Evolutionary conservation across 2,113 vertebrate genomes (phyloP).

Genomic region (Coptodon bakossiorum): DNA sequence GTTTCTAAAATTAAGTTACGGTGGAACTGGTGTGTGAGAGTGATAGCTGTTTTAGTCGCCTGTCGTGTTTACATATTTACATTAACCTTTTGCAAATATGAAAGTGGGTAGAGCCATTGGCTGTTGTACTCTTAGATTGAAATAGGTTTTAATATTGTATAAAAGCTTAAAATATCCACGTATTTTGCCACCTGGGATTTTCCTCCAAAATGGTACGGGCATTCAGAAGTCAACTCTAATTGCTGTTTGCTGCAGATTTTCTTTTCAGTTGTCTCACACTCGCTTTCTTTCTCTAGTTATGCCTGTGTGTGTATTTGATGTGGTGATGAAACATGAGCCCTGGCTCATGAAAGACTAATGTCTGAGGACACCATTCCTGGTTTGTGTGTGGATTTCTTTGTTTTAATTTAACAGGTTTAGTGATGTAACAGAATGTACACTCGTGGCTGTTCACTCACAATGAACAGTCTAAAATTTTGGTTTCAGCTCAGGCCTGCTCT

Average conservation of each 20-base stretch:
- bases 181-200: not conserved
- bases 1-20: not conserved
- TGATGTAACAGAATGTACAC: not conserved
- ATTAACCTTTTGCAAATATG: not conserved
- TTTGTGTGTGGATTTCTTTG: not conserved
- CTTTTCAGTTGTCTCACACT: not conserved
- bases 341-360: not conserved
- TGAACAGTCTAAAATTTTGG: not conserved
- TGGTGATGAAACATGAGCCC: not conserved
- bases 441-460: not conserved
- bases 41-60: not conserved
- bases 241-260: not conserved
- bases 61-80: not conserved
- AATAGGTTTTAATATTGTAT: not conserved
- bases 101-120: not conserved
- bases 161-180: not conserved
- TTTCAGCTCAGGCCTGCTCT: not conserved
- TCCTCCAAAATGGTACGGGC: not conserved
- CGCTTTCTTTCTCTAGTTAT: not conserved
- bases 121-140: not conserved
- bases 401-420: not conserved
- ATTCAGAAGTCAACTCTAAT: not conserved
- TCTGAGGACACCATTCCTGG: not conserved
- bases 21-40: not conserved
- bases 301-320: not conserved